Conservation (phyloP, 2,113 vertebrate genomes). For the Ammodytes marinus region DNA sequence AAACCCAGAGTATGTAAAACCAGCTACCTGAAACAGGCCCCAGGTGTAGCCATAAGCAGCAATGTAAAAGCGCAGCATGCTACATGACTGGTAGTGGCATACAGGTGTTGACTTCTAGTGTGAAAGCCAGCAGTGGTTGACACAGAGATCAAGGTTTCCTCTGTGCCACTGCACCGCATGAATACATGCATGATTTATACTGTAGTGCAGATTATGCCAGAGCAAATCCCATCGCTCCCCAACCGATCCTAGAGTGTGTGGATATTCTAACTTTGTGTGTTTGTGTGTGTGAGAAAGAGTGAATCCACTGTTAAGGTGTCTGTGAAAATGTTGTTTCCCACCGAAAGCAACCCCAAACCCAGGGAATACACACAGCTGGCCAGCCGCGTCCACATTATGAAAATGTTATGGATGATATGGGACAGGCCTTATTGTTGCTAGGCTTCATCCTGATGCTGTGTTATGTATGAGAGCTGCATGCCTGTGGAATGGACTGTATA, state of each 20-base stretch:
- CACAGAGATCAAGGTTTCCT: slow-evolving; percentile 58
- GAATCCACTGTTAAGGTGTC: slow-evolving; percentile 2
- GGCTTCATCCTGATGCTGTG: slow-evolving; percentile 33
- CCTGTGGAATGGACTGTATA: slow-evolving; percentile 23
- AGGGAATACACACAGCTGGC: slow-evolving; percentile 4
- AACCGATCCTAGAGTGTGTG: slow-evolving; percentile 23
- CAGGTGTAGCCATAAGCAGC: not conserved
- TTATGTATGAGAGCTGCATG: slow-evolving; percentile 31
- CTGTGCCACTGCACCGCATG: slow-evolving; percentile 54
- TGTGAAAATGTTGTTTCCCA: slow-evolving; percentile 46
- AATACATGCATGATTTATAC: slow-evolving; percentile 70
- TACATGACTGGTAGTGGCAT: slow-evolving; percentile 7
- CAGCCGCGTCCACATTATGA: slow-evolving; percentile 44
- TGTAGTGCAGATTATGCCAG: slow-evolving; percentile 52
- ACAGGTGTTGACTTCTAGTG: slow-evolving; percentile 39
- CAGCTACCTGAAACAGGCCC: too few species aligned
- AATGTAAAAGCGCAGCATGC: not conserved
- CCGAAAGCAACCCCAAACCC: not conserved
- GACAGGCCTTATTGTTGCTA: slow-evolving; percentile 33
- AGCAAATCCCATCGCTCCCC: slow-evolving; percentile 43
- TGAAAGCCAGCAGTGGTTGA: slow-evolving; percentile 42
- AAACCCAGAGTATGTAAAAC: too few species aligned
- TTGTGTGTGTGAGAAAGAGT: slow-evolving; percentile 7
- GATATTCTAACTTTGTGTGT: not conserved
- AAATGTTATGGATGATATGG: slow-evolving; percentile 57